Evolutionary conservation across 2,888 invertebrate genomes (phyloP), one percentile per base, ranked within the genome.

Genomic region (Eutolmus rufibarbis): DNA sequence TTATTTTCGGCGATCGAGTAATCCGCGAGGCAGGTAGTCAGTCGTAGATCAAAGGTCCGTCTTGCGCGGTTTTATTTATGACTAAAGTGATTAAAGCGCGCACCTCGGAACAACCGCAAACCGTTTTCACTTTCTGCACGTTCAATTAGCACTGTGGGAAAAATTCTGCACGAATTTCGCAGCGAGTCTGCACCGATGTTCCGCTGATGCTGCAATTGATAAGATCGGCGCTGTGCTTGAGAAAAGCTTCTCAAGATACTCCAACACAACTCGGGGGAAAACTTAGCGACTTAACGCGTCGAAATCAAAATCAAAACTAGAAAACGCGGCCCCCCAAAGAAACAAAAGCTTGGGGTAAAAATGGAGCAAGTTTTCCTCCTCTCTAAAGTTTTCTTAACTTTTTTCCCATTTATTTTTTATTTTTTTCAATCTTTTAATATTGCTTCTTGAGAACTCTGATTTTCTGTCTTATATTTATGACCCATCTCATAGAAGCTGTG

Each of bases 291-390:
- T 88, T 78, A 19, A 82, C 86, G 34, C 86, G 23, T 76, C 82
- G 66, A 82, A 86, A 88, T 88, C 86, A 88, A 84, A 87, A 19
- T 86, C 57, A 78, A 84, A 88, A 88, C 88, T 88, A 82, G 46
- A 74, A 57, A 34, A 46, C 43, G 76, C 81, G 16, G 51, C 23
- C 12, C 28, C 56, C 23, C 76, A 34, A 74, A 14, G 37, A 37
- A 31, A 78, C 66, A 57, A 74, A 82, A 82, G 77, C 82, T 76
- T 46, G n/a, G 8, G 31, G 37, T 40, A 28, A 84, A 77, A 56
- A 28, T 76, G 28, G 76, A 77, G 77, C 76, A 77, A 77, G 84
- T 84, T 76, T 87, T 46, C 51, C 51, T 74, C 40, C 74, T n/a
- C 74, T 74, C 23, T 56, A 51, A 51, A 51, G 51, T 51, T 51